Base-by-base conservation (phyloP, 2,797 vertebrate species). In the Carapus acus region DNA sequence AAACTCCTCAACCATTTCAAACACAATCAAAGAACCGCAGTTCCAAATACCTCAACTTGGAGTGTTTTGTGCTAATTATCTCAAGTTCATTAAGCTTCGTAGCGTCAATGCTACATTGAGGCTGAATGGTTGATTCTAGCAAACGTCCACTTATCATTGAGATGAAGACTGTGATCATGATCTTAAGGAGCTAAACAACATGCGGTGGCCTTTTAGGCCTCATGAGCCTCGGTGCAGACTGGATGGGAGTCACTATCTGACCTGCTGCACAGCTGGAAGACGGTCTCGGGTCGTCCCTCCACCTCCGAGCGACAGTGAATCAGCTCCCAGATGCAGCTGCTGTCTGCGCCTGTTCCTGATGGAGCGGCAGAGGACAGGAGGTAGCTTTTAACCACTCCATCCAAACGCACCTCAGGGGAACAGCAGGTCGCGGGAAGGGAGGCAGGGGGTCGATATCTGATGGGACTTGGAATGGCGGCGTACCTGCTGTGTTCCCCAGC, bases 211-310 rank as follows among this genome's bases (percentile, higher is more conserved):
- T n/a, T n/a, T n/a, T n/a, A n/a, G n/a, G n/a, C n/a, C n/a, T n/a
- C n/a, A n/a, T n/a, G n/a, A n/a, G n/a, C n/a, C n/a, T n/a, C n/a
- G n/a, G n/a, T n/a, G n/a, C n/a, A n/a, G n/a, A n/a, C n/a, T n/a
- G n/a, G n/a, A n/a, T n/a, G n/a, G n/a, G n/a, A n/a, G n/a, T n/a
- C 42, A 36, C 37, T 61, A 39, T 65, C 78, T 77, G 85, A 99
- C 96, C 95, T 97, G 92, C 94, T 97, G 34, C 92, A 94, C 73
- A 99, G 70, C 75, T 98, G 94, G 78, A 99, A 99, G 59, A 89
- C 64, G 0, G 89, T 99, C 85, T 99, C 93, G 0, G 96, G 96
- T 53, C 96, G 89, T 36, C 96, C 96, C 77, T 95, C 91, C 52
- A 92, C 71, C 74, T 98, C 94, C 45, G 94, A 99, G 78, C 89